Conservation (phyloP, 2,113 vertebrate genomes). For the Lagopus muta region DNA sequence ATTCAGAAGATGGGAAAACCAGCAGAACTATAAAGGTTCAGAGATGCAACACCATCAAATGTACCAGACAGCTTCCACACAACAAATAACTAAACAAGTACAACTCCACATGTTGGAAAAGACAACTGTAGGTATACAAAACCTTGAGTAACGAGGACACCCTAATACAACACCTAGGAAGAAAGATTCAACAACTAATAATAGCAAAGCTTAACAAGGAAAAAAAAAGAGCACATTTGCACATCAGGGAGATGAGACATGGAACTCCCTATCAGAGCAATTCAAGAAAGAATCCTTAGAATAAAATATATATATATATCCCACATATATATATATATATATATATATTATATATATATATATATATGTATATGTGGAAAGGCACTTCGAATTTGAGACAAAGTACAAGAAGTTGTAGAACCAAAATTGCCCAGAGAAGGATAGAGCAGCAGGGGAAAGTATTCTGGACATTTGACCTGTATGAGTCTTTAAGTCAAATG, state of each 20-base stretch:
- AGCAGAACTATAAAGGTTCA: neutral
- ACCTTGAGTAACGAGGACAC: neutral
- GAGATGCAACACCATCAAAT: neutral
- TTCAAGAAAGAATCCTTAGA: neutral
- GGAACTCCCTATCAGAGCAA: neutral
- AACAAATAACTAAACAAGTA: neutral
- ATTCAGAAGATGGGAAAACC: neutral
- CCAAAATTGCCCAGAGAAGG: neutral
- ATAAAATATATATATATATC: neutral
- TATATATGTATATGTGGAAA: too few relatives aligned
- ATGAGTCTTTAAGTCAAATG: neutral
- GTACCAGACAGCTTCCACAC: neutral
- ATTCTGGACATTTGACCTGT: neutral
- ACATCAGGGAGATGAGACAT: neutral
- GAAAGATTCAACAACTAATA: neutral
- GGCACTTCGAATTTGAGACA: neutral
- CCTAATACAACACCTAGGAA: neutral
- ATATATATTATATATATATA: too few relatives aligned
- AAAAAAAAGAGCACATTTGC: neutral
- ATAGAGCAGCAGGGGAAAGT: neutral
- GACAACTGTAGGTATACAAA: neutral
- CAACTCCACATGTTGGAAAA: neutral
- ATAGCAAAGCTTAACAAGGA: neutral
- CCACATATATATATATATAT: too few relatives aligned
- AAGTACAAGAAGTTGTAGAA: neutral